Evolutionary conservation across 2,888 invertebrate species (phyloP).

Genomic region (Podabrus alpinus): DNA sequence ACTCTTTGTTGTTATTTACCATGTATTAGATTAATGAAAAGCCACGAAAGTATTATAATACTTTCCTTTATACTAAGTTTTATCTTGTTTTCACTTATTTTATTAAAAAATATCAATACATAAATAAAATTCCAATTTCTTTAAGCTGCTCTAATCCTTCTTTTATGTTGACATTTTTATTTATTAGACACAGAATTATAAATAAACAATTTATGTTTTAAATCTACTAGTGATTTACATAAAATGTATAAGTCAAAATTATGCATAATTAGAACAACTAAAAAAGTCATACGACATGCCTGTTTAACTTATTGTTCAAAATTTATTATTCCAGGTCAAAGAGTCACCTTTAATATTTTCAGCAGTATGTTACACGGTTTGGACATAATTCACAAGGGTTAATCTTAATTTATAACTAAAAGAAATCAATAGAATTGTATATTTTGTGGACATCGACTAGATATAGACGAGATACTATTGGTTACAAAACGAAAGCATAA

Average conservation of each 20-base stretch:
- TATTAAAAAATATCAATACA: background rate
- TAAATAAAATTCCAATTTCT: background rate
- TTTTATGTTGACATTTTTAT: background rate
- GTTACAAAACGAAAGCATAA: too few relatives aligned
- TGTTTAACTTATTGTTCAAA: conserved; percentile 6
- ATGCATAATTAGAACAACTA: background rate
- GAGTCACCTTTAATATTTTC: conserved; percentile 9
- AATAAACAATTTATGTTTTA: background rate
- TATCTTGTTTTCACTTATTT: background rate
- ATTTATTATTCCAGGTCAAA: conserved; percentile 5
- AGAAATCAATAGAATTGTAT: too few relatives aligned
- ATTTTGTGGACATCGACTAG: too few relatives aligned
- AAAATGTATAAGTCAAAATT: background rate
- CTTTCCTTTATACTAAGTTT: background rate
- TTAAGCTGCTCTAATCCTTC: background rate
- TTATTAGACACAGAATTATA: background rate
- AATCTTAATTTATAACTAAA: background rate
- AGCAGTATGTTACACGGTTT: conserved; percentile 4
- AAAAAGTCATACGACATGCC: background rate
- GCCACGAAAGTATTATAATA: background rate
- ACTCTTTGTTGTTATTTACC: conserved; percentile 3
- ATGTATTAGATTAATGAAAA: background rate
- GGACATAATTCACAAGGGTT: background rate
- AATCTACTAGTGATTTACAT: background rate
- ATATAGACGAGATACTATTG: too few relatives aligned